Percentiles rank a stretch among this genome's conserved stretches.
Evolutionary conservation across 2,888 invertebrate genomes (phyloP).

Genomic region (Leptura quadrifasciata): DNA sequence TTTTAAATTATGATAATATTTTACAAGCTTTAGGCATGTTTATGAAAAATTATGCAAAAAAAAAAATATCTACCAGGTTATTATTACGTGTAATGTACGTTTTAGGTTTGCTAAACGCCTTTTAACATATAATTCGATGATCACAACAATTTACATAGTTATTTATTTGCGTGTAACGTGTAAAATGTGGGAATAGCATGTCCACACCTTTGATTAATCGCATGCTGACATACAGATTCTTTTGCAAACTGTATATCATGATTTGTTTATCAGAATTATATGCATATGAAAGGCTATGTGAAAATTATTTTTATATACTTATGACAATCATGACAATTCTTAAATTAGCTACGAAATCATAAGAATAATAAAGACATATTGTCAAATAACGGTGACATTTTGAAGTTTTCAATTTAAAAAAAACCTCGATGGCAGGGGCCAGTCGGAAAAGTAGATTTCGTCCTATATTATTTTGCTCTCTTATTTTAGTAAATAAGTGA

Average conservation of each 20-base stretch:
- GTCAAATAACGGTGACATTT: too few species aligned
- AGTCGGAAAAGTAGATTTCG: too few species aligned
- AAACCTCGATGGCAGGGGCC: too few species aligned
- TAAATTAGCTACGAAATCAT: too few species aligned
- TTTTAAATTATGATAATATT: too few species aligned
- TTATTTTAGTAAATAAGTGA: too few species aligned
- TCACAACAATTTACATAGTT: slow-evolving; percentile 36
- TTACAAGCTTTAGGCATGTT: background rate
- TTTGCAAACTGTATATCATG: background rate
- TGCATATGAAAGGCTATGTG: too few species aligned
- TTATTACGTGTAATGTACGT: background rate
- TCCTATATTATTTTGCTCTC: too few species aligned
- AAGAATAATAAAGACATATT: too few species aligned
- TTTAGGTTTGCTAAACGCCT: background rate
- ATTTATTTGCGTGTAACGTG: slow-evolving; percentile 44
- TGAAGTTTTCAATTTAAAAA: too few species aligned
- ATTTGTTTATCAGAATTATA: background rate
- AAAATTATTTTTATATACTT: too few species aligned
- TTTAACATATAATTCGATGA: slow-evolving; percentile 20
- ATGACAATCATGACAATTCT: too few species aligned
- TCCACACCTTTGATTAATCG: slow-evolving; percentile 53
- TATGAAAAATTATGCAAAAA: background rate
- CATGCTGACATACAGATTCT: slow-evolving; percentile 47
- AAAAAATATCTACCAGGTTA: background rate
- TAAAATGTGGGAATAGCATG: slow-evolving; percentile 48